A percentile compares a stretch with the other conserved stretches of the same genome.
These are phyloP conservation scores for Catharus minimus DNA, from an alignment of 2,113 vertebrate species.

Conservation along the genomic window DNA sequence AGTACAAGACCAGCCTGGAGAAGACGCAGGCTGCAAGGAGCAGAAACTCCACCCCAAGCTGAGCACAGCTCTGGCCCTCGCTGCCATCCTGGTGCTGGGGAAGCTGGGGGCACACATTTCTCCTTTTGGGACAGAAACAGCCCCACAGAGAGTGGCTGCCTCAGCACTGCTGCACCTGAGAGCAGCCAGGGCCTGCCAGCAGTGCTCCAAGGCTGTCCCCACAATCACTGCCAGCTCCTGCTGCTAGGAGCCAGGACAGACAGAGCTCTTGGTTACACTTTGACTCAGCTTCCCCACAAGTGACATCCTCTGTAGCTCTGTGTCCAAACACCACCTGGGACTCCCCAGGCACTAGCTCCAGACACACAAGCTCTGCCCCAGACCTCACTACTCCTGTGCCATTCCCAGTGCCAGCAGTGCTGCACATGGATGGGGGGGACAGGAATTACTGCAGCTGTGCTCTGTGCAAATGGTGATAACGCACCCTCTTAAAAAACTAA, in stretches of 20 bases:
- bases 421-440: fast-evolving
- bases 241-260: not conserved
- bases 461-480: not conserved
- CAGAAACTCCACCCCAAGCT: not conserved
- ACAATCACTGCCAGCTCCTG: fast-evolving
- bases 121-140: not conserved
- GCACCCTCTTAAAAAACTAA: not conserved
- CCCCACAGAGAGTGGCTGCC: fast-evolving
- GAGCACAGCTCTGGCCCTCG: not conserved
- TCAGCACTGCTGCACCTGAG: not conserved
- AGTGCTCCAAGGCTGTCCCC: not conserved
- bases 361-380: not conserved
- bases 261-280: not conserved
- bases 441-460: not conserved
- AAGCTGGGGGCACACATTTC: not conserved
- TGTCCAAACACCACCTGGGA: not conserved
- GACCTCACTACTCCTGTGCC: not conserved
- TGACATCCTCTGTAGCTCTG: not conserved
- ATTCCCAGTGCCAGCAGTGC: fast-evolving
- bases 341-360: not conserved
- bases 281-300: not conserved
- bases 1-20: not conserved
- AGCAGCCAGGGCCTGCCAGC: not conserved
- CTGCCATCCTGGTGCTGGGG: fast-evolving
- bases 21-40: not conserved